Evolutionary conservation across 2,888 invertebrate genomes (phyloP), one percentile per base, ranked within the genome.

Genomic region (Myopa tessellatipennis): DNA sequence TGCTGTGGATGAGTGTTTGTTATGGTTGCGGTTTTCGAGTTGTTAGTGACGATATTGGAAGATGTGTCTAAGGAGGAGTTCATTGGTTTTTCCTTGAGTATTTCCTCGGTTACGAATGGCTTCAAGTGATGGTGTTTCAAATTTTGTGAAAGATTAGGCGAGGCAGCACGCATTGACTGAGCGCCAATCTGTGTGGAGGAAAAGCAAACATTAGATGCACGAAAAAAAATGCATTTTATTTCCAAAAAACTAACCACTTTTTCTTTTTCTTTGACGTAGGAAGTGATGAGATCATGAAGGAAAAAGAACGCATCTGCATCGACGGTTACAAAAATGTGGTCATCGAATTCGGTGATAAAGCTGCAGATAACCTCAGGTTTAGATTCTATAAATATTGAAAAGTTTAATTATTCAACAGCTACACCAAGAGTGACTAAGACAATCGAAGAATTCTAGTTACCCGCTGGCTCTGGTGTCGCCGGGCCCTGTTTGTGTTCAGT

Each of bases 261-360:
- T 84, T 97, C 97, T 88, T 96, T 97, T 89, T 98, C 98, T 88
- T 95, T 96, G 77, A 98, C 94, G 88, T 99, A 99, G 0, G 97
- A 97, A 1, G 96, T 97, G 82, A 99, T 96, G 78, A 99, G 92
- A 89, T 99, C 98, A 88, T 99, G 99, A 52, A 99, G 91, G 90
- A 99, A 99, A 90, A 99, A 95, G 90, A 99, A 98, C 1, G 98
- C 97, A 90, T 99, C 98, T 0, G 98, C 98, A 90, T 99, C 97
- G 81, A 98, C 98, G 0, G 98, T 97, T 80, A 98, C 98, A 90
- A 97, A 98, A 85, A 99, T 98, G 88, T 98, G 98, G 90, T 98
- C 98, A 88, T 98, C 98, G 90, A 99, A 99, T 90, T 99, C 98
- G 3, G 98, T 98, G 79, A 98, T 97, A 89, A 99, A 98, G 88